Percentiles rank a stretch among this genome's conserved stretches.
Conservation (phyloP, 2,113 vertebrate species). For the Callipepla californica region DNA sequence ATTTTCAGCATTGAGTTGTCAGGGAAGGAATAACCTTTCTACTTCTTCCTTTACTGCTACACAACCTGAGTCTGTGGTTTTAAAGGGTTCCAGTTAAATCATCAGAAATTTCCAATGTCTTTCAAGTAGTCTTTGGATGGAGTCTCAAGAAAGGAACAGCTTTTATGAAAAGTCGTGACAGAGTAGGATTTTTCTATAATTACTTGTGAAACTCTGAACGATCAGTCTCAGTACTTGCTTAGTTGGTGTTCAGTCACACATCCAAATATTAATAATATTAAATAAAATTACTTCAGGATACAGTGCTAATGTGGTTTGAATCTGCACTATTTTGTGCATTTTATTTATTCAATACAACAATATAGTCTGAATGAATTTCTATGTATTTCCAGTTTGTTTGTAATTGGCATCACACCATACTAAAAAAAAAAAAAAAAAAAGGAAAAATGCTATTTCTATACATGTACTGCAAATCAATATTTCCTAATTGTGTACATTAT, state of each 20-base stretch:
- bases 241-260: not conserved
- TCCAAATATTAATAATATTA: not conserved
- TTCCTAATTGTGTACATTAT: not conserved
- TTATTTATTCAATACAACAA: slow-evolving; percentile 30
- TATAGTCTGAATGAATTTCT: not conserved
- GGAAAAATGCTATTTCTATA: not conserved
- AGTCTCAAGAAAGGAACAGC: not conserved
- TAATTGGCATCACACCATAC: not conserved
- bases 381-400: slow-evolving; percentile 1
- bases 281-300: not conserved
- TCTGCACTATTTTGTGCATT: slow-evolving; percentile 2
- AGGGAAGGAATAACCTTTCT: not conserved
- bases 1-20: not conserved
- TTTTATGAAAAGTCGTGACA: not conserved
- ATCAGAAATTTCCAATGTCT: not conserved
- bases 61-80: not conserved
- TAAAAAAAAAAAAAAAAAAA: not conserved
- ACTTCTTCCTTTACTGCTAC: not conserved
- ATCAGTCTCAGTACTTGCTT: not conserved
- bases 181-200: not conserved
- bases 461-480: not conserved
- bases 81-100: not conserved
- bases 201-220: not conserved
- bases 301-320: not conserved
- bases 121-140: not conserved